phyloP scores from a whole-genome alignment of 2,113 vertebrate species.

The Neopipo cinnamomea region DNA sequence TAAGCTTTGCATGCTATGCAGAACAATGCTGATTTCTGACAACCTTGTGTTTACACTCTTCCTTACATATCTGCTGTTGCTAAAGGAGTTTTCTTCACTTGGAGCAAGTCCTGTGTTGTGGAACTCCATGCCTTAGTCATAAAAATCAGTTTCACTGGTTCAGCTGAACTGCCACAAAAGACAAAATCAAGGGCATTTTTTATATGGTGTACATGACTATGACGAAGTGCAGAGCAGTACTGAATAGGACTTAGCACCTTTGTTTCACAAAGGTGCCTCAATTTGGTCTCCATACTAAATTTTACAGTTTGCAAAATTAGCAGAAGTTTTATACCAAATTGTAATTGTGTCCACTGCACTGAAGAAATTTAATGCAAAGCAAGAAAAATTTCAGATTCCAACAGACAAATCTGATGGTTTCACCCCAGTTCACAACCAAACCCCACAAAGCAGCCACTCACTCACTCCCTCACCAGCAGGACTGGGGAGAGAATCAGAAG shows the following conservation, averaged over 20 bases:
- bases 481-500: accelerated
- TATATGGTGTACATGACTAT: neutral
- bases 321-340: neutral
- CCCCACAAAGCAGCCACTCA: neutral
- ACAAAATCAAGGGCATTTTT: neutral
- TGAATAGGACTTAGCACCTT: neutral
- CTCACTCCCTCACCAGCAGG: neutral
- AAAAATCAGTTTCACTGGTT: neutral
- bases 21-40: neutral
- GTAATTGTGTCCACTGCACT: neutral
- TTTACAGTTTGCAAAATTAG: neutral
- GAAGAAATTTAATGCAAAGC: neutral
- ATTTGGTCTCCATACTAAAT: neutral
- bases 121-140: neutral
- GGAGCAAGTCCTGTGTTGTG: neutral
- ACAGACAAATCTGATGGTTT: neutral
- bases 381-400: neutral
- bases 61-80: neutral
- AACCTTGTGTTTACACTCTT: neutral
- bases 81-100: neutral
- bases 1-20: neutral
- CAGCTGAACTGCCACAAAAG: neutral
- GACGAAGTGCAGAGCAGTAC: neutral
- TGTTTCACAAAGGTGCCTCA: neutral
- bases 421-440: neutral